Percentiles rank a stretch among this genome's conserved stretches.
phyloP scores from a whole-genome alignment of 2,888 invertebrate species.

The Sinhomidia bicolor region DNA sequence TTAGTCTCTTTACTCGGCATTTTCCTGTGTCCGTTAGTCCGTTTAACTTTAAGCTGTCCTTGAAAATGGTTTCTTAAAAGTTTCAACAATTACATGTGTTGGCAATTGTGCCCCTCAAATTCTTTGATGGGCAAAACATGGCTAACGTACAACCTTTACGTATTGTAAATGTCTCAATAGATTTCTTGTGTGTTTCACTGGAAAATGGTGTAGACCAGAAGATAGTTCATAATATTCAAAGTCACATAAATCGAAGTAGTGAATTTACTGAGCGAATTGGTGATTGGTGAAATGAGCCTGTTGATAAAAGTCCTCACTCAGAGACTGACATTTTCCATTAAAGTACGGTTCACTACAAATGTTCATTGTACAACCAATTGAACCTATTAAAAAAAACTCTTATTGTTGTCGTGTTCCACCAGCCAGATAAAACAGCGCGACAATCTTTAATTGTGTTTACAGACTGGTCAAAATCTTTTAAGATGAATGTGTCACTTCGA shows the following conservation, averaged over 20 bases:
- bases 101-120: no score
- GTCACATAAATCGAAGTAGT: neutral
- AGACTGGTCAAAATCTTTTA: conserved; percentile 4
- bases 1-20: no score
- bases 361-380: neutral
- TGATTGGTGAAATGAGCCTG: neutral
- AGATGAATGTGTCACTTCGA: neutral
- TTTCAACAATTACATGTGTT: no score
- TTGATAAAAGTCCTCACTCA: neutral
- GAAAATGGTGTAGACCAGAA: no score
- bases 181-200: no score
- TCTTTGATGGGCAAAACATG: no score
- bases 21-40: no score
- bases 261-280: neutral
- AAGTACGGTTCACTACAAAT: neutral
- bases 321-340: neutral
- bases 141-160: no score
- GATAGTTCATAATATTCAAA: neutral
- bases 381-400: no score
- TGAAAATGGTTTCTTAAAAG: no score
- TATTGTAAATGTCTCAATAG: no score
- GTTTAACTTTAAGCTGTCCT: no score
- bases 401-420: neutral
- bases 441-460: neutral
- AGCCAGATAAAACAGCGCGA: neutral